phyloP scores from a whole-genome alignment of 2,113 vertebrate genomes.

The Alligator mississippiensis region DNA sequence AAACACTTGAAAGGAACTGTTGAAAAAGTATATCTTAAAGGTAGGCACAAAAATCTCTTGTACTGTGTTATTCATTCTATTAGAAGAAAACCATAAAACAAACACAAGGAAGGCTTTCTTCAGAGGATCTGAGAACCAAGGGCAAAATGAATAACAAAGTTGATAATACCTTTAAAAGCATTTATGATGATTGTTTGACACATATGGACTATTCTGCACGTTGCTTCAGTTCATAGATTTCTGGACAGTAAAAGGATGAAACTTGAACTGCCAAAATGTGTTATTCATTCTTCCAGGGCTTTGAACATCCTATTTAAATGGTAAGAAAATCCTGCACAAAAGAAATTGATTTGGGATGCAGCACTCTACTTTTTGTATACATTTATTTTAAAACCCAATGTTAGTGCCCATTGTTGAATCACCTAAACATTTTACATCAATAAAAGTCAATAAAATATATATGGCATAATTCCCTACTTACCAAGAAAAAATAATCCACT shows the following conservation, averaged over 20 bases:
- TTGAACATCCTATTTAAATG: not conserved
- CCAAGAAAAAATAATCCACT: not conserved
- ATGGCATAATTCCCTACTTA: not conserved
- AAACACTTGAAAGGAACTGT: conserved; percentile 48
- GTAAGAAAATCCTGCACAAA: not conserved
- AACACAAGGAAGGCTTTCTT: not conserved
- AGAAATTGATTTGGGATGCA: not conserved
- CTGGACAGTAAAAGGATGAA: not conserved
- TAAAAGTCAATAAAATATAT: not conserved
- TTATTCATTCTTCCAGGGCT: not conserved
- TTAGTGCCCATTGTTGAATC: not conserved
- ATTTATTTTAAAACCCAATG: not conserved
- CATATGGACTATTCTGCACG: not conserved
- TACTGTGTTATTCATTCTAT: not conserved
- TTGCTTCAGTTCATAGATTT: not conserved
- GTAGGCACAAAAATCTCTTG: conserved; percentile 38
- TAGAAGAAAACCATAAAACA: not conserved
- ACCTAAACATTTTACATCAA: not conserved
- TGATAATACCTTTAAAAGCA: not conserved
- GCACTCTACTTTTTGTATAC: not conserved
- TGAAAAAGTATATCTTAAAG: conserved; percentile 33
- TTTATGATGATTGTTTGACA: not conserved
- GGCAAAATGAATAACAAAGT: conserved; percentile 35
- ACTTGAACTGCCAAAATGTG: not conserved
- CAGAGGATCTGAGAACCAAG: not conserved